Conservation (phyloP, 2,888 invertebrate genomes). For the Syritta pipiens region DNA sequence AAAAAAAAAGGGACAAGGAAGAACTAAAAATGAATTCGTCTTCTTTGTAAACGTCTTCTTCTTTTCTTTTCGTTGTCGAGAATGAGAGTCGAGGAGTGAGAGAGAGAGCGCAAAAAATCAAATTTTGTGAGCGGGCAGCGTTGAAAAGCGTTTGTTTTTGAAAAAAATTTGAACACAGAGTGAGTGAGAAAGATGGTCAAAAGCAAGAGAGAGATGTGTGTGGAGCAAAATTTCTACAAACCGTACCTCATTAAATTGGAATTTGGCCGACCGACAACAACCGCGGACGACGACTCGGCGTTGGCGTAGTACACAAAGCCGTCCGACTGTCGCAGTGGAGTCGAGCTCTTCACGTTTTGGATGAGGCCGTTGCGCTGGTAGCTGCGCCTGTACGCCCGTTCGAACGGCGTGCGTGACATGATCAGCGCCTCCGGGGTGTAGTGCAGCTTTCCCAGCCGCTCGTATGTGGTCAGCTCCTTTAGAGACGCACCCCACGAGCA, state of each 20-base stretch:
- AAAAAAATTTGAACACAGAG: slow-evolving; percentile 30
- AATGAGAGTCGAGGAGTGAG: no score
- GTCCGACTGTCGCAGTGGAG: slow-evolving; percentile 75
- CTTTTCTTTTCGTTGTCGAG: no score
- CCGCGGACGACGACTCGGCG: slow-evolving; percentile 29
- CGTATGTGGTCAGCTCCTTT: slow-evolving; percentile 72
- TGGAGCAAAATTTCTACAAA: slow-evolving; percentile 43
- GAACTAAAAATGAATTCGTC: no score
- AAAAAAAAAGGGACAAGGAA: no score
- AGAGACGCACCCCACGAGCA: slow-evolving; percentile 71
- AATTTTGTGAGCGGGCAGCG: no score
- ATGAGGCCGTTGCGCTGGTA: slow-evolving; percentile 55
- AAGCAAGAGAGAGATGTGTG: slow-evolving; percentile 10
- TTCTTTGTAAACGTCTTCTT: no score
- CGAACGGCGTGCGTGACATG: slow-evolving; percentile 78
- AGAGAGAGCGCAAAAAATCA: no score
- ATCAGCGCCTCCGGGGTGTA: slow-evolving; percentile 72
- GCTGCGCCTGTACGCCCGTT: slow-evolving; percentile 78
- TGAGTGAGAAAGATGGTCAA: slow-evolving; percentile 30
- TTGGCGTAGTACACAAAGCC: slow-evolving; percentile 71
- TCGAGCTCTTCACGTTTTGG: slow-evolving; percentile 74
- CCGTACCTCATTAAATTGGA: slow-evolving; percentile 70
- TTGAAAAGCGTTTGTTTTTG: no score
- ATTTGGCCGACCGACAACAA: slow-evolving; percentile 51
- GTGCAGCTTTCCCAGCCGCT: slow-evolving; percentile 71